These are phyloP conservation scores for Amphipyra tragopoginis DNA, from an alignment of 2,888 invertebrate species.

Conservation along the genomic window DNA sequence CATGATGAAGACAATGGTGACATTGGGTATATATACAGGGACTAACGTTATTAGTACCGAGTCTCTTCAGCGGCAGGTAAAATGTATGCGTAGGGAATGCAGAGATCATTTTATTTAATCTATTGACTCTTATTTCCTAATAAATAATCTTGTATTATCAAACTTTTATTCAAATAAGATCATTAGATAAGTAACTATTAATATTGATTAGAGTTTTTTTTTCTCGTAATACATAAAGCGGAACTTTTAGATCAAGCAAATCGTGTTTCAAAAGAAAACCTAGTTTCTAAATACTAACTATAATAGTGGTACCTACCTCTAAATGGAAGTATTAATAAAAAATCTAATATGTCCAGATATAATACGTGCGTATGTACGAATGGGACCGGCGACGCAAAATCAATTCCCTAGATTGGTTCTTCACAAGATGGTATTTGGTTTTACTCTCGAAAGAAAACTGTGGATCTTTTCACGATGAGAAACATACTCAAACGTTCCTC, in stretches of 20 bases:
- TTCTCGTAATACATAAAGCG: too few species aligned
- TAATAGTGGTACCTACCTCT: constrained; percentile 7
- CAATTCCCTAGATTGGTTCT: constrained; percentile 78
- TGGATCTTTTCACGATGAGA: constrained; percentile 76
- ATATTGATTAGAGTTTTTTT: too few species aligned
- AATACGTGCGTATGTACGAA: constrained; percentile 50
- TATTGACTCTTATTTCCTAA: too few species aligned
- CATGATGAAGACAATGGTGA: constrained; percentile 67
- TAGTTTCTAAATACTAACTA: constrained; percentile 10
- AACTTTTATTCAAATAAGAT: too few species aligned
- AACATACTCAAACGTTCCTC: constrained; percentile 81
- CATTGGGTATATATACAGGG: constrained; percentile 46
- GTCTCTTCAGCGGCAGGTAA: constrained; percentile 23
- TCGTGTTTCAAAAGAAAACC: constrained; percentile 11
- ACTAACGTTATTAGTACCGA: constrained; percentile 34
- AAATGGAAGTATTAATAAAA: constrained; percentile 48
- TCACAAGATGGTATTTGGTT: constrained; percentile 77
- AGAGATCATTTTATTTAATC: constrained; percentile 7
- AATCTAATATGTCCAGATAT: constrained; percentile 39
- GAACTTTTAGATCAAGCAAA: too few species aligned
- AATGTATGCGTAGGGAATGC: constrained; percentile 1
- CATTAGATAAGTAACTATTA: too few species aligned
- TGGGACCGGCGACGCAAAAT: constrained; percentile 68
- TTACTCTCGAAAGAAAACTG: constrained; percentile 79
- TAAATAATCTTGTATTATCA: too few species aligned